phyloP scores from a whole-genome alignment of 2,797 vertebrate species.

The Danio jaintianensis region DNA sequence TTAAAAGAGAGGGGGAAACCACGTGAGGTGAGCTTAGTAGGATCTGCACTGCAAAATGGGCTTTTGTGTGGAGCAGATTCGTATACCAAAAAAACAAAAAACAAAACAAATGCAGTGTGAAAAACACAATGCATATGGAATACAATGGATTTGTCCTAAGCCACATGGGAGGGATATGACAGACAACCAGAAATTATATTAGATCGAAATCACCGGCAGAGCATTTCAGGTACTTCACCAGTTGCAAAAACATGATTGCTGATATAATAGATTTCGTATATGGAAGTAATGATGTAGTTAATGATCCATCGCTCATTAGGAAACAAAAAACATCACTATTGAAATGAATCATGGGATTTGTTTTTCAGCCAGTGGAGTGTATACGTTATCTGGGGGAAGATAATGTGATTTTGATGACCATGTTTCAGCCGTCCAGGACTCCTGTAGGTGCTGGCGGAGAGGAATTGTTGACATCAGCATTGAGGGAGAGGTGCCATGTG shows the following conservation, averaged over 20 bases:
- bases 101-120: not conserved
- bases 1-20: slow-evolving; percentile 59
- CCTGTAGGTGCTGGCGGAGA: not conserved
- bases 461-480: slow-evolving; percentile 50
- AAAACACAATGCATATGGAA: slow-evolving; percentile 2
- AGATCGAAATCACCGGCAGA: not conserved
- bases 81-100: not conserved
- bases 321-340: slow-evolving; percentile 15
- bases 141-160: not conserved
- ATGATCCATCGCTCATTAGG: slow-evolving; percentile 46
- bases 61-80: slow-evolving; percentile 50
- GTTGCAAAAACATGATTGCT: slow-evolving; percentile 18
- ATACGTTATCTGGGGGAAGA: slow-evolving; percentile 6
- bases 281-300: slow-evolving; percentile 39
- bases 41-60: slow-evolving; percentile 48
- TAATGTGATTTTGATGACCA: slow-evolving; percentile 41
- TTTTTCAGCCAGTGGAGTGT: slow-evolving; percentile 39
- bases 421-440: not conserved
- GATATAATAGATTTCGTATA: slow-evolving; percentile 12
- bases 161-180: not conserved
- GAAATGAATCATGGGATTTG: slow-evolving; percentile 6
- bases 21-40: slow-evolving; percentile 62
- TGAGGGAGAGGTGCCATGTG: slow-evolving; percentile 2
- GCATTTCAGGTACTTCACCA: slow-evolving; percentile 15
- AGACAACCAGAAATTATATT: slow-evolving; percentile 2